phyloP scores from a whole-genome alignment of 2,113 vertebrate species.

The Chloropsis cyanopogon region DNA sequence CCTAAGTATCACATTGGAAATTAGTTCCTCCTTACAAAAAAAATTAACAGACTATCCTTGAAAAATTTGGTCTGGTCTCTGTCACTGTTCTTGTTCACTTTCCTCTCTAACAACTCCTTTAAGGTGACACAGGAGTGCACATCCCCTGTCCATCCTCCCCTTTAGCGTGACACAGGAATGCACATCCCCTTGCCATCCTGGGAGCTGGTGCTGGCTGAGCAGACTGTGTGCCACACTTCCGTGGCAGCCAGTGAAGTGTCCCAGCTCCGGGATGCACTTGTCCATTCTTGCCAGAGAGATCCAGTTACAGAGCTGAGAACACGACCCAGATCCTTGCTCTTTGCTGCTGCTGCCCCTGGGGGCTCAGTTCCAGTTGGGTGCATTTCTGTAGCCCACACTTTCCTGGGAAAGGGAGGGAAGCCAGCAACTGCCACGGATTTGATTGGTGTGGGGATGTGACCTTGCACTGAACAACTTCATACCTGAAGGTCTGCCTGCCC shows the following conservation, averaged over 20 bases:
- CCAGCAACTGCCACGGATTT: not conserved
- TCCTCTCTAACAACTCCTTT: not conserved
- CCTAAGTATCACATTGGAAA: not conserved
- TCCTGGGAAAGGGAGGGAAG: not conserved
- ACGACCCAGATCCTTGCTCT: not conserved
- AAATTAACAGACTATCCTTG: not conserved
- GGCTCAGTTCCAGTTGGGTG: not conserved
- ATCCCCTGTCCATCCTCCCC: not conserved
- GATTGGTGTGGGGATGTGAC: not conserved
- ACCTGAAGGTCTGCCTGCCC: not conserved
- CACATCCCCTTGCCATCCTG: not conserved
- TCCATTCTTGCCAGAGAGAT: not conserved
- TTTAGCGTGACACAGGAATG: not conserved
- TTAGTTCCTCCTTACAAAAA: not conserved
- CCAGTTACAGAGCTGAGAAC: not conserved
- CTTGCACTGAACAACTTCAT: not conserved
- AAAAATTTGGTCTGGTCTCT: not conserved
- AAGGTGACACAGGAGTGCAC: accelerated
- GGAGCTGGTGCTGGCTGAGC: not conserved
- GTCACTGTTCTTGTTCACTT: not conserved
- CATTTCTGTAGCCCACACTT: not conserved
- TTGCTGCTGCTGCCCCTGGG: not conserved
- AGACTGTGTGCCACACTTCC: not conserved
- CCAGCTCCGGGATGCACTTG: not conserved
- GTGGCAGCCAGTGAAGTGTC: not conserved